Base-by-base conservation (phyloP, 2,113 vertebrate genomes). In the Hippocampus guttulatus region DNA sequence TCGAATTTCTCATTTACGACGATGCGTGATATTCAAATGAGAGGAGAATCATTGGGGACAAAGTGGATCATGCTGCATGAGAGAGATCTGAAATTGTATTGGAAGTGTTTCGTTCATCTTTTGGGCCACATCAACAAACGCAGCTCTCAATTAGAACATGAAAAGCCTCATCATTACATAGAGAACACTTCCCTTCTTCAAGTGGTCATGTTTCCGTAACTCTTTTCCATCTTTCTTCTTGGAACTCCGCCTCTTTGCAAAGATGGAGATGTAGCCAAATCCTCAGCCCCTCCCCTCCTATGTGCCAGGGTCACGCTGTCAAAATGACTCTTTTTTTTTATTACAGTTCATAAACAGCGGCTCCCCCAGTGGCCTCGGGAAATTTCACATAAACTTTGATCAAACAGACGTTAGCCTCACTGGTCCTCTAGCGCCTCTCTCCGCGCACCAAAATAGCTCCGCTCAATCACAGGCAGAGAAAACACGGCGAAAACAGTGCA, bases 301-400 rank as follows among this genome's bases (percentile, higher is more conserved):
- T 87, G 90, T 91, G 82, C 85, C 85, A 74, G 92, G 91, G 93
- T 95, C 93, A 94, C 90, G 49, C 94, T 93, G 88, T 94, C 94
- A 96, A 98, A 98, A 98, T 98, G 95, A 98, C 95, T 96, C 93
- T 97, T 98, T 99, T 98, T 98, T 99, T 99, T 98, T 98, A 98
- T 98, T 99, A 97, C 96, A 95, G 95, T 97, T 99, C 96, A 96
- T 98, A 97, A 97, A 98, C 94, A 95, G 92, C 83, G 90, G 88
- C 91, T 96, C 95, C 95, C 95, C 58, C 77, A 89, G 94, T 92
- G 92, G 94, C 93, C 91, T 90, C 75, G 79, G 86, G 94, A 95
- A 95, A 97, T 98, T 96, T 95, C 88, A 84, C 90, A 90, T 98
- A 98, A 99, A 96, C 95, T 95, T 92, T 95, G 94, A 94, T 95